Conservation (phyloP, 2,797 vertebrate species). For the Protosalanx chinensis region DNA sequence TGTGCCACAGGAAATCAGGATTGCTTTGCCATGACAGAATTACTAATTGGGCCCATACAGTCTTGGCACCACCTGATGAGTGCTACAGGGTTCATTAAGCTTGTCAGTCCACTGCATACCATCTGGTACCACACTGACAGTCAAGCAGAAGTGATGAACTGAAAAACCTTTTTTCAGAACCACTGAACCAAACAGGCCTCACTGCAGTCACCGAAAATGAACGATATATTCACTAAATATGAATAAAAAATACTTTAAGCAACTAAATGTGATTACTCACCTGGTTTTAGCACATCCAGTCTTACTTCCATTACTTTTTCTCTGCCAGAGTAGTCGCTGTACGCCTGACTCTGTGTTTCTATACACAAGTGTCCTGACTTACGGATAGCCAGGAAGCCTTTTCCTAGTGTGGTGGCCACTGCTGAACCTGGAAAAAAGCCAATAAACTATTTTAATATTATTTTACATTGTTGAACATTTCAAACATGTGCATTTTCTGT, state of each 20-base stretch:
- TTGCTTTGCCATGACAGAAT: background rate
- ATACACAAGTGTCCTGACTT: constrained; percentile 85
- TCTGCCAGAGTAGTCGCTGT: constrained; percentile 76
- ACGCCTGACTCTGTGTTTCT: constrained; percentile 65
- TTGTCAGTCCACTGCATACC: background rate
- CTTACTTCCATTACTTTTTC: constrained; percentile 82
- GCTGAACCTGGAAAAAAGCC: constrained; percentile 67
- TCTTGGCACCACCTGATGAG: background rate
- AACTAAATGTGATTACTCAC: constrained; percentile 51
- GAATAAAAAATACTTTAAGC: too few species aligned
- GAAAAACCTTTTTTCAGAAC: background rate
- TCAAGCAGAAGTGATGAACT: background rate
- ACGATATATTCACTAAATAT: background rate
- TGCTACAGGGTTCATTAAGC: background rate
- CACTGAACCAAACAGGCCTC: too few species aligned
- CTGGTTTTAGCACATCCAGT: constrained; percentile 73
- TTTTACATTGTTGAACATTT: background rate
- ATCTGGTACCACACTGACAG: background rate
- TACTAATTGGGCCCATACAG: background rate
- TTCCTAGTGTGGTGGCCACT: constrained; percentile 67
- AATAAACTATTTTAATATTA: too few species aligned
- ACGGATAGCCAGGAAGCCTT: constrained; percentile 83
- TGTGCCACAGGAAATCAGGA: constrained; percentile 24
- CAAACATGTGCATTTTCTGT: background rate
- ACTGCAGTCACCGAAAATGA: background rate